These are phyloP conservation scores for Oncorhynchus keta DNA, from an alignment of 2,113 vertebrate species.

Conservation along the genomic window DNA sequence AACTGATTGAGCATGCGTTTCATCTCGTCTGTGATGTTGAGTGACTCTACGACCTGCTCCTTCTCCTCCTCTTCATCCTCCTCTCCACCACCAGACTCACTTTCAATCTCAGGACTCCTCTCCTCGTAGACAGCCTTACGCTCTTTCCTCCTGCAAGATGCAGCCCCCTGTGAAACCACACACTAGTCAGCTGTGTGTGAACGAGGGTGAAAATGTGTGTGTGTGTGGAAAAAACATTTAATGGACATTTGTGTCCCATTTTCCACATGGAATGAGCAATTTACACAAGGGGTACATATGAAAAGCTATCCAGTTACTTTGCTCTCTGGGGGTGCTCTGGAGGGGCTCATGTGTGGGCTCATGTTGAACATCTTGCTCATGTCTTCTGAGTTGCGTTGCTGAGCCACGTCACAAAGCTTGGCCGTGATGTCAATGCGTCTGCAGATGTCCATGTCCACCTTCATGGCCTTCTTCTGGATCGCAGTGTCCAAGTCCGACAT, in stretches of 20 bases:
- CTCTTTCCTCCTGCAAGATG: constrained; percentile 83
- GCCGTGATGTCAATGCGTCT: constrained; percentile 98
- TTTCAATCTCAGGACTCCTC: constrained; percentile 87
- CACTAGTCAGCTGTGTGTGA: neutral
- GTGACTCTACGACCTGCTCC: constrained; percentile 84
- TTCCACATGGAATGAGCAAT: neutral
- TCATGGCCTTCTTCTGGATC: constrained; percentile 99
- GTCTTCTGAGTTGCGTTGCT: constrained; percentile 98
- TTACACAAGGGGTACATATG: neutral
- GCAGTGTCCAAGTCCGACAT: constrained; percentile 98
- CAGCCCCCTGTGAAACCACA: constrained; percentile 50
- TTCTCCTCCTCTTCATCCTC: constrained; percentile 55
- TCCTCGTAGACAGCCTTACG: constrained; percentile 83
- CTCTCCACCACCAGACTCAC: constrained; percentile 72
- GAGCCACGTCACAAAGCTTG: constrained; percentile 97
- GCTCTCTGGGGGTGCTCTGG: constrained; percentile 63
- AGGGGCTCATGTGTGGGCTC: constrained; percentile 57
- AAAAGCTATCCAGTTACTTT: neutral
- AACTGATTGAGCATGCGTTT: constrained; percentile 97
- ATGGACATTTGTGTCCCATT: neutral
- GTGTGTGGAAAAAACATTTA: neutral
- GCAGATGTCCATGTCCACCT: constrained; percentile 99
- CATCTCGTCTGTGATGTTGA: constrained; percentile 99
- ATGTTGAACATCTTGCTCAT: constrained; percentile 96
- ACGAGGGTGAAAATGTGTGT: neutral